A percentile compares a stretch with the other conserved stretches of the same genome.
phyloP scores from a whole-genome alignment of 2,888 invertebrate genomes.

The Heliconius erato region DNA sequence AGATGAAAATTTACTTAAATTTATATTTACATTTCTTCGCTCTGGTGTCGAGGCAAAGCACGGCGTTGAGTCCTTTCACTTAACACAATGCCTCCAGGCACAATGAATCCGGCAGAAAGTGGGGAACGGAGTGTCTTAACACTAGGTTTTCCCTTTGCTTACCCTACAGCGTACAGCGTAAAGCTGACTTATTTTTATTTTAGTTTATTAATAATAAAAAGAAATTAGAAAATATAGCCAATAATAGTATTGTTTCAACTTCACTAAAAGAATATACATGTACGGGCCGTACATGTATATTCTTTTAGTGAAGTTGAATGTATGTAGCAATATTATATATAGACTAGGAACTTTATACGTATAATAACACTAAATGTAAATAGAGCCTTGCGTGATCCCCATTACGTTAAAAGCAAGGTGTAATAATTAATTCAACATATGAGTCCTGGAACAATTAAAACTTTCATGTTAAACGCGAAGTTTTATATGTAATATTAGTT shows the following conservation, averaged over 20 bases:
- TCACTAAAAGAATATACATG: background rate
- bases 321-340: constrained; percentile 47
- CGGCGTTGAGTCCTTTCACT: too few species aligned
- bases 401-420: constrained; percentile 55
- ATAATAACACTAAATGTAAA: constrained; percentile 39
- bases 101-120: too few species aligned
- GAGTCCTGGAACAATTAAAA: constrained; percentile 49
- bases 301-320: too few species aligned
- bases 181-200: too few species aligned
- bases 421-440: constrained; percentile 52
- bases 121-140: too few species aligned
- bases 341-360: constrained; percentile 47
- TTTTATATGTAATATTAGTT: background rate
- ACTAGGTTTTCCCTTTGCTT: too few species aligned
- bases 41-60: too few species aligned
- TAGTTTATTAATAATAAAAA: too few species aligned
- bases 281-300: background rate
- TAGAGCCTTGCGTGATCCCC: constrained; percentile 52
- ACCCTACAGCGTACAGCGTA: too few species aligned
- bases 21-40: too few species aligned
- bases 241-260: background rate
- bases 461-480: constrained; percentile 27
- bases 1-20: too few species aligned
- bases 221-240: background rate
- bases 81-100: too few species aligned